These are phyloP conservation scores for Diloba caeruleocephala DNA, from an alignment of 2,888 invertebrate genomes.

Conservation along the genomic window DNA sequence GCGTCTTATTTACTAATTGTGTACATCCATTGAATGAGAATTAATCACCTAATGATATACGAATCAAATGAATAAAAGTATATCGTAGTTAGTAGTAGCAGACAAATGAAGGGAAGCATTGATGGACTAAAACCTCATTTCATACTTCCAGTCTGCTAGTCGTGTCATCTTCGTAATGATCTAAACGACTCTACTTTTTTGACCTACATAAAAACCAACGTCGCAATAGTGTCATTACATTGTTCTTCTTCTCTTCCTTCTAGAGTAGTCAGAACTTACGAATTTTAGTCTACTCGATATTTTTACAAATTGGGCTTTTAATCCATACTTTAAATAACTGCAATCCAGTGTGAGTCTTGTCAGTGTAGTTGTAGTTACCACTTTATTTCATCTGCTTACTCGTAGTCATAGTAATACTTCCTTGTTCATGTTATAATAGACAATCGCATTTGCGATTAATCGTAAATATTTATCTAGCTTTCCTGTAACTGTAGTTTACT, in stretches of 20 bases:
- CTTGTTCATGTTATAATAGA: constrained; percentile 16
- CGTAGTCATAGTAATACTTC: constrained; percentile 28
- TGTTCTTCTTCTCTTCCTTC: constrained; percentile 72
- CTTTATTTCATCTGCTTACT: constrained; percentile 29
- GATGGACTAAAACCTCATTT: too few relatives aligned
- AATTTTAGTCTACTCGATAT: constrained; percentile 32
- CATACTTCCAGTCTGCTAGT: too few relatives aligned
- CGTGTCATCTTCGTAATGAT: too few relatives aligned
- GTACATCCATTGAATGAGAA: constrained; percentile 24
- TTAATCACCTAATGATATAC: constrained; percentile 9
- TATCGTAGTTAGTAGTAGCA: background rate
- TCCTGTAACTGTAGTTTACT: background rate
- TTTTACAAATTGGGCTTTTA: constrained; percentile 25
- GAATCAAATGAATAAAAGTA: background rate
- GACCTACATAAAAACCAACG: background rate
- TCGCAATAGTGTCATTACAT: constrained; percentile 35
- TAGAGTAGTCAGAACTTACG: constrained; percentile 72
- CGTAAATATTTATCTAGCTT: constrained; percentile 6
- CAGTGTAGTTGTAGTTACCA: constrained; percentile 56
- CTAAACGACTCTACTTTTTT: too few relatives aligned
- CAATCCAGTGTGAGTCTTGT: constrained; percentile 55
- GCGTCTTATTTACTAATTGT: constrained; percentile 14
- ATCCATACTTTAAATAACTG: constrained; percentile 40
- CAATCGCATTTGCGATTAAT: constrained; percentile 20
- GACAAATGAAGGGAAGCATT: background rate